A percentile compares a stretch with the other conserved stretches of the same genome.
These are phyloP conservation scores for Chloroclystis v-ata DNA, from an alignment of 2,888 invertebrate species.

Conservation along the genomic window DNA sequence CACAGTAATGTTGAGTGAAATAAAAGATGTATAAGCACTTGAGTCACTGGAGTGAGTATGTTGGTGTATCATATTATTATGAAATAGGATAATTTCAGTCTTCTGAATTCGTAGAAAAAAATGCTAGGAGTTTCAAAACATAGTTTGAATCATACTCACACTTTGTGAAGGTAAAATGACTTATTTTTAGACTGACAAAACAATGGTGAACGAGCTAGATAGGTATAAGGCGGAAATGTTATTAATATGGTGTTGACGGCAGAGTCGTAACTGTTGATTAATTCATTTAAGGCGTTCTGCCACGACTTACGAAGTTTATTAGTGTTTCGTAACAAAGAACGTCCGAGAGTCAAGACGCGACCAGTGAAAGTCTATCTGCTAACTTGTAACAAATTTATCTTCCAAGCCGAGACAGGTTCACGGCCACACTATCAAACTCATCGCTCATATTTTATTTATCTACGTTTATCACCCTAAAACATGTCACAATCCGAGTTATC, in stretches of 20 bases:
- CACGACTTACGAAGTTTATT: conserved; percentile 9
- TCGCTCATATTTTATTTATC: conserved; percentile 17
- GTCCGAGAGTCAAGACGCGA: conserved; percentile 28
- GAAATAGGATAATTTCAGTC: no score
- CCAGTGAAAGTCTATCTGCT: conserved; percentile 37
- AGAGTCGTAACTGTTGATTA: not conserved
- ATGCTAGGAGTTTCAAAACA: no score
- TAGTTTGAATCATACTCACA: not conserved
- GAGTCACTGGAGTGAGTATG: no score
- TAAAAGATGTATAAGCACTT: no score
- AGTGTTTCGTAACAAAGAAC: conserved; percentile 45
- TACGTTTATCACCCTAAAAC: conserved; percentile 13
- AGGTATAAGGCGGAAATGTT: not conserved
- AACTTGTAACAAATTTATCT: not conserved
- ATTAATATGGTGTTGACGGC: not conserved
- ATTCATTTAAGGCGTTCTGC: conserved; percentile 6
- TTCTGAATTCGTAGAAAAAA: no score
- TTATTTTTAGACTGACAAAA: not conserved
- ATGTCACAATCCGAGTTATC: conserved; percentile 21
- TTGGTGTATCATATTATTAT: no score
- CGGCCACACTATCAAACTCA: conserved; percentile 30
- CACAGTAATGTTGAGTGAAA: no score
- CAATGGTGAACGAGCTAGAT: not conserved
- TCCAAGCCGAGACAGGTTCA: conserved; percentile 29
- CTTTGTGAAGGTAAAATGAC: not conserved